phyloP scores from a whole-genome alignment of 2,113 vertebrate species.

The Ammodytes dubius region DNA sequence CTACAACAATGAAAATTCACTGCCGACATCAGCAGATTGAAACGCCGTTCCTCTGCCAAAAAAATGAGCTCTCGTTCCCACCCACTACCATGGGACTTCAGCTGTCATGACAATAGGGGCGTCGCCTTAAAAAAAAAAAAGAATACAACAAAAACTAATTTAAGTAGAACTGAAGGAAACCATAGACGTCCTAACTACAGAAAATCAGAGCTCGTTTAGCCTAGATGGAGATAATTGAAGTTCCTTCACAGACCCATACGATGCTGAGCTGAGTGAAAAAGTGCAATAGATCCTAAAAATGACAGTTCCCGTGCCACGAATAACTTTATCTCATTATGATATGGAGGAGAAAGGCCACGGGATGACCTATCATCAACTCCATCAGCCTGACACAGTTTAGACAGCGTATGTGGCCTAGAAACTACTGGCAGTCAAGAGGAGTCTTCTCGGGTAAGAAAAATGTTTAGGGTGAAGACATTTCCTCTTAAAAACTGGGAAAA shows the following conservation, averaged over 20 bases:
- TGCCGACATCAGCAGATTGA: conserved; percentile 52
- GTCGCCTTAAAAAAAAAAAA: conserved; percentile 11
- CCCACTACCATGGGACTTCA: conserved; percentile 65
- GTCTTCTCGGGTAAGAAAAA: conserved; percentile 6
- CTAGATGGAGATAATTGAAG: neutral
- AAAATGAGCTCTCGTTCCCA: conserved; percentile 41
- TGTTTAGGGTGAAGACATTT: conserved; percentile 5
- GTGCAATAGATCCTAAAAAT: conserved; percentile 28
- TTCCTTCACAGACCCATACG: neutral
- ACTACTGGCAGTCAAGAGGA: conserved; percentile 9
- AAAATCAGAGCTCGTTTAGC: neutral
- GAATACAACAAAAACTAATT: neutral
- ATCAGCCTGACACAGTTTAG: conserved; percentile 63
- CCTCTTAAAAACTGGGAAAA: neutral
- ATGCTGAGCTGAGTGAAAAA: neutral
- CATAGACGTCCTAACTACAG: neutral
- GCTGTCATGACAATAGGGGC: conserved; percentile 45
- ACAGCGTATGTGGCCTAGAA: conserved; percentile 48
- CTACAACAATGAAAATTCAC: conserved; percentile 25
- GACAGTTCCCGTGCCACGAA: conserved; percentile 49
- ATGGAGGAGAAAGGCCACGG: conserved; percentile 36
- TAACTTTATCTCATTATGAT: conserved; percentile 69
- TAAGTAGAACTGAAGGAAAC: conserved; percentile 11
- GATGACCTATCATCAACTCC: conserved; percentile 45
- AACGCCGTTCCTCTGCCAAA: conserved; percentile 54